Base-by-base conservation (phyloP, 2,888 invertebrate genomes). In the Celastrina argiolus region DNA sequence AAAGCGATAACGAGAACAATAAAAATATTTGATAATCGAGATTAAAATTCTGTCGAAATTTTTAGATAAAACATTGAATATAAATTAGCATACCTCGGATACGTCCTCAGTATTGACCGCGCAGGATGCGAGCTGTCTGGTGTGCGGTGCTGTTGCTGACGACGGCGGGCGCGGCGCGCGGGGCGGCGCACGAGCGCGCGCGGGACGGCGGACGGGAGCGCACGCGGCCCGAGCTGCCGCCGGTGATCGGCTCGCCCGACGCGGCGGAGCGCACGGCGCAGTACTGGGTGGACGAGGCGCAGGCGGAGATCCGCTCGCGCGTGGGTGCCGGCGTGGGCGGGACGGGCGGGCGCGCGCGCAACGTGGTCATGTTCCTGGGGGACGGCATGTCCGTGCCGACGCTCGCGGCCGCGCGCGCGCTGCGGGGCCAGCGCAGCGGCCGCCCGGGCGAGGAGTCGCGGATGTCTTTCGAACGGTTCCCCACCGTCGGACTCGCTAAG, bases 331-430 rank as follows among this genome's bases (percentile, higher is more conserved):
- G 84, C 61, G 65, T 78, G 80, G 70, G 70, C 80, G 71, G 45
- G 31, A 58, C 2, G 61, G 65, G 31, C 42, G 58, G 67, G 56
- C 64, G 67, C 5, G 83, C 81, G 34, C 76, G 78, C 65, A 95
- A 95, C 81, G 84, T 95, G 7, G 93, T 95, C 65, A 84, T 95
- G 79, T 95, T 95, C 80, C 80, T 96, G 67, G 95, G 95, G 12
- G 95, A 95, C 81, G 95, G 95, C 59, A 94, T 95, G 95, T 94
- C 94, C 22, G 83, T 95, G 63, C 89, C 94, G 3, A 95, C 95
- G 4, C 82, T 94, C 63, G 92, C 94, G 4, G 94, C 94, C 1
- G 92, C 94, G 36, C 88, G 95, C 73, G 92, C 93, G 42, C 92
- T 93, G 73, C 91, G 92, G 63, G 94, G 94, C 0, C 95, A 95